Base-by-base conservation (phyloP, 2,888 invertebrate genomes). In the Ornithoptera priamus region DNA sequence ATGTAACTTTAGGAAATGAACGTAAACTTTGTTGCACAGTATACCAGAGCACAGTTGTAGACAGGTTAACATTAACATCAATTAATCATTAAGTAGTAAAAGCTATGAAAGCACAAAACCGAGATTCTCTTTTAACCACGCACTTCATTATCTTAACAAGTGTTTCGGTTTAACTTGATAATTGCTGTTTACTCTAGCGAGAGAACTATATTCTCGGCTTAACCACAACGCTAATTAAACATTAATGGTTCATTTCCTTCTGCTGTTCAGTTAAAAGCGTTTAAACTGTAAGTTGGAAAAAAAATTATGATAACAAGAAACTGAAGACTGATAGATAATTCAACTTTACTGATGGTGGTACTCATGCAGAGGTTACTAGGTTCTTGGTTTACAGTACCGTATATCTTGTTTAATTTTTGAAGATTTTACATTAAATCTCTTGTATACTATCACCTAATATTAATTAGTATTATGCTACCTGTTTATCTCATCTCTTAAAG, bases 181-280 rank as follows among this genome's bases (percentile, higher is more conserved):
- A 68, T 68, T 63, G 68, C n/a, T 58, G 63, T 59, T 59, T 42
- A 22, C 68, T 68, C 62, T 20, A 63, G 58, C 17, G 57, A 59
- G 50, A 36, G 50, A 59, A 58, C 68, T 63, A 58, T 62, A 56
- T 68, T 30, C 67, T 68, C 42, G 36, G 30, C 58, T 22, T 58
- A 63, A 50, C 68, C 68, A 15, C 68, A 68, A 63, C 62, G 59
- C 50, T 68, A 63, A 68, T 68, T 68, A 63, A 24, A 22, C 68
- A 57, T 64, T 68, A 58, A 68, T 50, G 58, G 58, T 63, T 64
- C 46, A 58, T 22, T 62, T 57, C 59, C 58, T 59, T 59, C 53
- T 59, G n/a, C 57, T 8, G 15, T 61, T 61, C n/a, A n/a, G 53
- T n/a, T 53, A 53, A 53, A 53, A 53, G 18, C n/a, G 53, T 53